phyloP scores from a whole-genome alignment of 2,888 invertebrate species.

The Apodemia mormo region DNA sequence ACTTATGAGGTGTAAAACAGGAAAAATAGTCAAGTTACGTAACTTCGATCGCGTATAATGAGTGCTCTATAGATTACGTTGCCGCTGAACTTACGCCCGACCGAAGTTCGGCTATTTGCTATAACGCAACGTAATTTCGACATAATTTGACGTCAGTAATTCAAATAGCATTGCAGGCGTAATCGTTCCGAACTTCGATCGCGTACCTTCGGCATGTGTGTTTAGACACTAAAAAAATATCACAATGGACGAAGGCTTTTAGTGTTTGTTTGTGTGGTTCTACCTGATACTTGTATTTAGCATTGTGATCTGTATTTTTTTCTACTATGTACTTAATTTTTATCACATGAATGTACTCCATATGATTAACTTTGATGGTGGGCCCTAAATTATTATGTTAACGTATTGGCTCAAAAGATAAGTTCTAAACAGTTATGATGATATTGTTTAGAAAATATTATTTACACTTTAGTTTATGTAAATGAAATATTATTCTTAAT shows the following conservation, averaged over 20 bases:
- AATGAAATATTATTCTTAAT: conserved; percentile 66
- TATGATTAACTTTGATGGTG: conserved; percentile 3
- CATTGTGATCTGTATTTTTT: conserved; percentile 26
- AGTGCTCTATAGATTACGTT: no score
- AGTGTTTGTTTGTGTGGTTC: conserved; percentile 20
- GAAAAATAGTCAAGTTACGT: no score
- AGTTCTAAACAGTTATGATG: conserved; percentile 51
- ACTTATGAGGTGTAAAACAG: no score
- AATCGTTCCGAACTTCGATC: no score
- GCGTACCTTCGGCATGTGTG: no score
- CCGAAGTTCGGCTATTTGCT: no score
- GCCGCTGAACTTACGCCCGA: no score
- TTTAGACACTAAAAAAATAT: neutral
- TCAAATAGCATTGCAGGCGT: no score
- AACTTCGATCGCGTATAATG: no score
- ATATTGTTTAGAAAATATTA: conserved; percentile 52
- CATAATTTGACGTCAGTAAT: no score
- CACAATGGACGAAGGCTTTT: neutral
- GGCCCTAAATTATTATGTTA: conserved; percentile 23
- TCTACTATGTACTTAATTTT: conserved; percentile 26
- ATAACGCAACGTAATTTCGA: no score
- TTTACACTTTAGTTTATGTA: conserved; percentile 66
- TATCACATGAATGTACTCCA: conserved; percentile 20
- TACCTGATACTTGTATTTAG: conserved; percentile 18
- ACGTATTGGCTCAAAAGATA: conserved; percentile 48